Evolutionary conservation across 2,888 invertebrate species (phyloP).

Genomic region (Caenorhabditis doughertyi): DNA sequence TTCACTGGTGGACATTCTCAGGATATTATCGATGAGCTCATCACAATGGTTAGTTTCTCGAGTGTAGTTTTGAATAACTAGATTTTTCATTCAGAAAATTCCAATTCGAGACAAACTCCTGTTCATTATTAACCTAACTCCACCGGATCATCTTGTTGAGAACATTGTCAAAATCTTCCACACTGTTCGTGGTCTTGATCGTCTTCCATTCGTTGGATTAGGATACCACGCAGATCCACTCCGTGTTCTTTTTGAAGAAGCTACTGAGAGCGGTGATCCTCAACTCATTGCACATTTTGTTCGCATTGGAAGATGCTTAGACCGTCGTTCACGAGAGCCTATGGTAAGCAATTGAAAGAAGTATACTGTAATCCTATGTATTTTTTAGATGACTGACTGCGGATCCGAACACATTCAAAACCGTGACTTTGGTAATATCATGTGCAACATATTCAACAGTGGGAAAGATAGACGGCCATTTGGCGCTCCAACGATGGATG

Average conservation of each 20-base stretch:
- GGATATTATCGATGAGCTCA: conserved; percentile 38
- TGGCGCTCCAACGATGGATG: conserved; percentile 52
- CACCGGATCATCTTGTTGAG: conserved; percentile 33
- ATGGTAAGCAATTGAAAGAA: conserved; percentile 3
- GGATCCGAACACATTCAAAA: conserved; percentile 47
- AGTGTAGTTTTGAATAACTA: not conserved
- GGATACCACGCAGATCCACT: conserved; percentile 58
- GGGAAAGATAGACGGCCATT: conserved; percentile 18
- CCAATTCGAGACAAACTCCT: conserved; percentile 37
- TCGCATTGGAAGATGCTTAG: conserved; percentile 53
- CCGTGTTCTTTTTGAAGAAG: conserved; percentile 54
- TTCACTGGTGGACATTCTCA: conserved; percentile 23
- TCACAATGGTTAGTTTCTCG: conserved; percentile 14
- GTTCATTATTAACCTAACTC: conserved; percentile 57
- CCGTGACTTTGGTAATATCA: conserved; percentile 49
- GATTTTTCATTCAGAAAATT: conserved; percentile 34
- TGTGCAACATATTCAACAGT: conserved; percentile 30
- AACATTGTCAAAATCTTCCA: conserved; percentile 47
- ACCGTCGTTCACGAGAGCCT: conserved; percentile 42
- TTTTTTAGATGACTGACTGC: conserved; percentile 52
- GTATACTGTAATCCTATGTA: not conserved
- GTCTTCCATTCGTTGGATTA: conserved; percentile 62
- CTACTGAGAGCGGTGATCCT: conserved; percentile 52
- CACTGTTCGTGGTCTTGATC: conserved; percentile 48
- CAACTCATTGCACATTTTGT: conserved; percentile 50